phyloP scores from a whole-genome alignment of 2,797 vertebrate genomes.

The Phataginus tricuspis region DNA sequence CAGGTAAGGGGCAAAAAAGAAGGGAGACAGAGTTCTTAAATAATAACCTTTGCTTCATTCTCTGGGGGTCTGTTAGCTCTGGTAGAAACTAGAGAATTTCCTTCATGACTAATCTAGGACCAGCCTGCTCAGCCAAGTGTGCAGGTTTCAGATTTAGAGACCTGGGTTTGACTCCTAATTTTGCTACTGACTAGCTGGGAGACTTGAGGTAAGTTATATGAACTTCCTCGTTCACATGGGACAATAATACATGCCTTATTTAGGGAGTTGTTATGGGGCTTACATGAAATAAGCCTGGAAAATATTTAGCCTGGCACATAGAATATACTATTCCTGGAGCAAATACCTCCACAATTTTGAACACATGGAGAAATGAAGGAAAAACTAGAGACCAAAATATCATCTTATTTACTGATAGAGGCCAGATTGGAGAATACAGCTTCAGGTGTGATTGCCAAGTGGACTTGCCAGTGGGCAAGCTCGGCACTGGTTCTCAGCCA shows the following conservation, averaged over 20 bases:
- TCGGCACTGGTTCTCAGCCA: neutral
- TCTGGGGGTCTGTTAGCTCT: neutral
- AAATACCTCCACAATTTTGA: neutral
- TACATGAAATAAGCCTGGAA: neutral
- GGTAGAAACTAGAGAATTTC: neutral
- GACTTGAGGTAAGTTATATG: neutral
- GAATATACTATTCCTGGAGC: neutral
- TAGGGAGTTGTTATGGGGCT: neutral
- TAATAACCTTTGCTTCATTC: neutral
- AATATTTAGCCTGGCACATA: neutral
- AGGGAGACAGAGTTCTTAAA: neutral
- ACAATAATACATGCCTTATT: neutral
- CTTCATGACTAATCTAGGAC: neutral
- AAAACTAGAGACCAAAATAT: neutral
- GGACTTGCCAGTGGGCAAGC: neutral
- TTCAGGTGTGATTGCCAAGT: neutral
- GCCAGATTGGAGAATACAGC: neutral
- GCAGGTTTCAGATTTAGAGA: neutral
- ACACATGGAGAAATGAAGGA: neutral
- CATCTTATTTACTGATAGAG: neutral
- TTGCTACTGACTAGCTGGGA: neutral
- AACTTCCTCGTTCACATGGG: neutral
- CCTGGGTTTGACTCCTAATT: neutral
- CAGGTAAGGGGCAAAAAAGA: neutral
- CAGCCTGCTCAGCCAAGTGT: neutral